Base-by-base conservation (phyloP, 2,888 invertebrate genomes). In the Salticus scenicus region DNA sequence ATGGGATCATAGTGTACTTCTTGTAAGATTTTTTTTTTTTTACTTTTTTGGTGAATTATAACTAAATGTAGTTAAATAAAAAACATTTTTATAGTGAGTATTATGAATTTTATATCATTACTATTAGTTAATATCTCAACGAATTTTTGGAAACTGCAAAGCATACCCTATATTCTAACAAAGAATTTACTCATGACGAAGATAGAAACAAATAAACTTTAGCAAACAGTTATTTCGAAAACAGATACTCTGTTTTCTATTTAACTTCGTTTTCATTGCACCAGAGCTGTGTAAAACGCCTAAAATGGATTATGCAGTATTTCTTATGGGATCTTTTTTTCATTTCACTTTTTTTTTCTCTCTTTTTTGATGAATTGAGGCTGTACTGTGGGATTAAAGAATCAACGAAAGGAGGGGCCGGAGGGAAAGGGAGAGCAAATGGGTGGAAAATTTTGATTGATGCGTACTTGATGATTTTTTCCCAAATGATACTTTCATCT, bases 371-470 rank as follows among this genome's bases (percentile, higher is more conserved):
- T 78, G 71, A 78, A 78, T 77, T 57, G 78, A 28, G 28, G 69
- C 37, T 30, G 8, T 33, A 33, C 0, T 31, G 17, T 27, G 41
- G n/a, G 51, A 30, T 67, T 67, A 67, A 67, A 67, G 67, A 57
- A 33, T 73, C 73, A 20, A 33, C n/a, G 72, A 10, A n/a, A 20
- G 31, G 27, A 20, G 41, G 70, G 12, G 28, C 17, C 17, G 31
- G 37, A 37, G 37, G 37, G 37, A 7, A 37, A 37, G 37, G 10
- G 37, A 37, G 57, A 57, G 41, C 28, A 51, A 51, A 73, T 73
- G 72, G 72, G 64, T 42, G 72, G 67, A 80, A 73, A 57, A 80
- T 80, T 80, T 80, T 80, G 79, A 80, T 80, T 72, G 72, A 80
- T 80, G 79, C 47, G 72, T 66, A 80, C 79, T 47, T 80, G 79